Evolutionary conservation across 2,113 vertebrate genomes (phyloP).

Genomic region (Thryonomys swinderianus): DNA sequence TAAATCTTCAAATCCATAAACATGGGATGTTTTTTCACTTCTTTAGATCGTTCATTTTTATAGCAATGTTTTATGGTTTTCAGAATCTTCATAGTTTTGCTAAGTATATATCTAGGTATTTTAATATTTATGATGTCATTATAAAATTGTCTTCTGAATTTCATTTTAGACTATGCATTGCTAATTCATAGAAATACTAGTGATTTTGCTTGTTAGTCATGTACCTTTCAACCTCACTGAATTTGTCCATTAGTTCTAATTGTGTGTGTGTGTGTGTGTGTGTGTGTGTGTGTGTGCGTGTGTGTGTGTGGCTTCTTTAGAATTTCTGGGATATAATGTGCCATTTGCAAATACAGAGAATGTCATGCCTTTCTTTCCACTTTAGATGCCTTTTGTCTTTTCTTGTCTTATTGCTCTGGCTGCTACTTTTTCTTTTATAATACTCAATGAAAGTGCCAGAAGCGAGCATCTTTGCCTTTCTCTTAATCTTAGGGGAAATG

Average conservation of each 20-base stretch:
- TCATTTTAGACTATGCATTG: background rate
- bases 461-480: background rate
- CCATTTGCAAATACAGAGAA: background rate
- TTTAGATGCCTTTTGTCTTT: background rate
- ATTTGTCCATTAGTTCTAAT: background rate
- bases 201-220: background rate
- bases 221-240: background rate
- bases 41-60: background rate
- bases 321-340: background rate
- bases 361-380: background rate
- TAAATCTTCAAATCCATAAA: background rate
- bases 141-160: conserved; percentile 14
- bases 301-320: background rate
- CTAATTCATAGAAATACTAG: background rate
- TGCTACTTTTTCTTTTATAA: background rate
- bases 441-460: background rate
- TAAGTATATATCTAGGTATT: background rate
- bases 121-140: conserved; percentile 14
- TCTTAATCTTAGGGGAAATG: background rate
- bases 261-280: background rate
- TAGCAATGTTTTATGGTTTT: background rate
- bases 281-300: background rate
- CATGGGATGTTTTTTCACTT: background rate
- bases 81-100: background rate
- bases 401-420: background rate